Conservation (phyloP, 2,888 invertebrate species). For the Callosobruchus maculatus region DNA sequence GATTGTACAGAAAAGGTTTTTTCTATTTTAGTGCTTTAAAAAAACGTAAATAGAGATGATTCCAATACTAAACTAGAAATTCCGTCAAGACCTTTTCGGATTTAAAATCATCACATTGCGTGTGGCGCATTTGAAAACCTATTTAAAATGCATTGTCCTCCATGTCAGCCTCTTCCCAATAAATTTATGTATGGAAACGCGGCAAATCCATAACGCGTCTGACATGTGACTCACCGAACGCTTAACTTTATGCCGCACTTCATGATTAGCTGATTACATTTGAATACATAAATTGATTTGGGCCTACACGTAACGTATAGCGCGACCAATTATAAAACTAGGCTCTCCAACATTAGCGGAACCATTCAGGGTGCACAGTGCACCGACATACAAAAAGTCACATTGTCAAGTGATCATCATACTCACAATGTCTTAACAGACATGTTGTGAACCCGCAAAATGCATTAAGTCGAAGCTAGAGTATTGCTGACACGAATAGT, state of each 20-base stretch:
- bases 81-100: too few species aligned
- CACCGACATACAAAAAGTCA: too few species aligned
- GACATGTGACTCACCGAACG: neutral
- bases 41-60: too few species aligned
- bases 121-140: neutral
- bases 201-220: neutral
- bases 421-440: too few species aligned
- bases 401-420: too few species aligned
- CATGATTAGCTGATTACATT: neutral
- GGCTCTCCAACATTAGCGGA: neutral
- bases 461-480: too few species aligned
- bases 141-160: neutral
- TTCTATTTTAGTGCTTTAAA: too few species aligned
- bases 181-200: neutral
- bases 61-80: too few species aligned
- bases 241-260: neutral
- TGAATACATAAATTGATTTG: neutral
- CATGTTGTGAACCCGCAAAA: too few species aligned
- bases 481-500: too few species aligned
- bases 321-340: neutral
- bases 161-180: neutral
- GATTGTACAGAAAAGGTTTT: too few species aligned
- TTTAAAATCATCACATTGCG: neutral
- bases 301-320: neutral
- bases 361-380: neutral